Evolutionary conservation across 2,113 vertebrate species (phyloP).

Genomic region (Centrocercus urophasianus): DNA sequence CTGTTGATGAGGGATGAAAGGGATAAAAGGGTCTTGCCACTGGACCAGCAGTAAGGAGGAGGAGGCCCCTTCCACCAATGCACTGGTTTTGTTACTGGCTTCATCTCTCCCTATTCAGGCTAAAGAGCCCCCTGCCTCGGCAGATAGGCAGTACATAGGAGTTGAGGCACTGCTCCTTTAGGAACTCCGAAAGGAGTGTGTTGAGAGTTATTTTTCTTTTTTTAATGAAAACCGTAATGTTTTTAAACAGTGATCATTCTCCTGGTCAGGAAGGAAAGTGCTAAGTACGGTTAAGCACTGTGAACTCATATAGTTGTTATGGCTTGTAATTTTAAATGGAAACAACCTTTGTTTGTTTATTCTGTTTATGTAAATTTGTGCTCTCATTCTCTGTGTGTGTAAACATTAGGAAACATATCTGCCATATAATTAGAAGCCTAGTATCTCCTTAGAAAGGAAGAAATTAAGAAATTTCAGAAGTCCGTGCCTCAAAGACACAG

Average conservation of each 20-base stretch:
- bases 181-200: neutral
- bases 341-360: neutral
- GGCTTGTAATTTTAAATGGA: neutral
- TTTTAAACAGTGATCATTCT: neutral
- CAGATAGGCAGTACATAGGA: neutral
- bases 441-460: neutral
- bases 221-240: neutral
- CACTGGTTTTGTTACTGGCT: neutral
- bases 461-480: neutral
- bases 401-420: neutral
- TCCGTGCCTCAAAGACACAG: neutral
- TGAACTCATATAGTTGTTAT: neutral
- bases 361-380: neutral
- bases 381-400: neutral
- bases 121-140: neutral
- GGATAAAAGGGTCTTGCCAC: conserved; percentile 61
- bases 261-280: neutral
- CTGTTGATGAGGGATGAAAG: conserved; percentile 61
- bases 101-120: neutral
- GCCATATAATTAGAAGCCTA: neutral
- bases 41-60: neutral
- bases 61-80: conserved; percentile 1
- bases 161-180: neutral
- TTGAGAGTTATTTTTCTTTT: neutral
- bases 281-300: neutral